Conservation (phyloP, 2,888 invertebrate species). For the Sesia bembeciformis region DNA sequence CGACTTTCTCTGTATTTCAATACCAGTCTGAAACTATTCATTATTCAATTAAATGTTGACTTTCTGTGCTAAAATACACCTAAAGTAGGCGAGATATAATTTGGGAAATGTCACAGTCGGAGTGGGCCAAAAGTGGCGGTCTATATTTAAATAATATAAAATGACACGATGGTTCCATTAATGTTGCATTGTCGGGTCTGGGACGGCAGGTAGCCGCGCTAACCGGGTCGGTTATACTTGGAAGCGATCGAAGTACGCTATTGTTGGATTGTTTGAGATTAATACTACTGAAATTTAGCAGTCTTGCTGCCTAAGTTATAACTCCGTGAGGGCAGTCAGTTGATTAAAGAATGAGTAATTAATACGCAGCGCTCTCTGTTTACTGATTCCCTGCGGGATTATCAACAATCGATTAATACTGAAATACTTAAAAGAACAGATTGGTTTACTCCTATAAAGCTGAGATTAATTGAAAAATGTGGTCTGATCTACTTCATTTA, state of each 20-base stretch:
- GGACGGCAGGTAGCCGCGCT: slow-evolving; percentile 34
- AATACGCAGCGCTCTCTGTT: slow-evolving; percentile 17
- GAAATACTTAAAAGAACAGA: neutral
- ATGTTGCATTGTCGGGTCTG: slow-evolving; percentile 42
- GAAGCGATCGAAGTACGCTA: slow-evolving; percentile 61
- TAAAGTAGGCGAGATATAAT: slow-evolving; percentile 30
- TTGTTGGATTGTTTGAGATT: slow-evolving; percentile 56
- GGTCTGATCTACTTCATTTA: neutral
- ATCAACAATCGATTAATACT: neutral
- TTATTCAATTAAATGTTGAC: neutral
- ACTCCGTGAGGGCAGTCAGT: neutral
- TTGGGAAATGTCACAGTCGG: slow-evolving; percentile 39
- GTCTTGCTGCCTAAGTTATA: slow-evolving; percentile 18
- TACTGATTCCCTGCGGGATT: slow-evolving; percentile 12
- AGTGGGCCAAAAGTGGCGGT: slow-evolving; percentile 49
- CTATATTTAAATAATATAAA: slow-evolving; percentile 56
- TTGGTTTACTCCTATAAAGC: neutral
- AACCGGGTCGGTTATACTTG: slow-evolving; percentile 62
- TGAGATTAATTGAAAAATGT: neutral
- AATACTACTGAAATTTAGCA: slow-evolving; percentile 42
- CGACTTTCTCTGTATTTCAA: neutral
- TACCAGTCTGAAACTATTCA: neutral
- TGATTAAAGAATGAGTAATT: slow-evolving; percentile 21
- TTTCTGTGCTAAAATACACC: slow-evolving; percentile 9
- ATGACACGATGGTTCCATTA: slow-evolving; percentile 57